Percentiles rank a stretch among this genome's conserved stretches.
phyloP scores from a whole-genome alignment of 2,888 invertebrate genomes.

The Perdita meconis region DNA sequence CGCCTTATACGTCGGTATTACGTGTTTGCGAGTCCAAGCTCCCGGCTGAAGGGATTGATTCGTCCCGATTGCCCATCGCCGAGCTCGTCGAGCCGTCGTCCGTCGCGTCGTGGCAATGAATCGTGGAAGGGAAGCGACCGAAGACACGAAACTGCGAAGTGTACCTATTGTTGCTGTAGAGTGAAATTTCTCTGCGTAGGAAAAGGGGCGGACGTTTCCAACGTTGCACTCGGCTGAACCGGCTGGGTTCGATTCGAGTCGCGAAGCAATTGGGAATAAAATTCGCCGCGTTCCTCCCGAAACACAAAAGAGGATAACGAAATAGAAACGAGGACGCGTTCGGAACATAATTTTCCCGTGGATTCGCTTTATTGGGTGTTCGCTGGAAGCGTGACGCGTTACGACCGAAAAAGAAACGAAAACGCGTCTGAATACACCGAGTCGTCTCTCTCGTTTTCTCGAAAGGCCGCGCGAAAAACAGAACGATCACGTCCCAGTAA shows the following conservation, averaged over 20 bases:
- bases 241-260: not conserved
- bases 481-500: conserved; percentile 32
- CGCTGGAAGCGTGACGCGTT: not conserved
- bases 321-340: conserved; percentile 4
- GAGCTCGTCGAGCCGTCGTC: too few species aligned
- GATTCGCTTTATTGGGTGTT: not conserved
- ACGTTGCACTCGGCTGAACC: not conserved
- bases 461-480: conserved; percentile 15
- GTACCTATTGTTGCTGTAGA: too few species aligned
- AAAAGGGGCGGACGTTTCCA: not conserved
- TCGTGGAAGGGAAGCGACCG: too few species aligned
- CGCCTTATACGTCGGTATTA: not conserved
- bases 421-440: conserved; percentile 1
- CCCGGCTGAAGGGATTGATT: too few species aligned
- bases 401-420: not conserved
- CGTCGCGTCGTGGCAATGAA: too few species aligned
- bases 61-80: too few species aligned
- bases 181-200: not conserved
- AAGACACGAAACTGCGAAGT: too few species aligned
- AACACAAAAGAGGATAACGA: not conserved
- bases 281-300: not conserved
- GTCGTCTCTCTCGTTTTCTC: not conserved
- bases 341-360: conserved; percentile 3
- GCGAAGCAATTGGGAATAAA: not conserved
- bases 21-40: too few species aligned